phyloP scores from a whole-genome alignment of 2,113 vertebrate genomes.

The Danionella cerebrum region DNA sequence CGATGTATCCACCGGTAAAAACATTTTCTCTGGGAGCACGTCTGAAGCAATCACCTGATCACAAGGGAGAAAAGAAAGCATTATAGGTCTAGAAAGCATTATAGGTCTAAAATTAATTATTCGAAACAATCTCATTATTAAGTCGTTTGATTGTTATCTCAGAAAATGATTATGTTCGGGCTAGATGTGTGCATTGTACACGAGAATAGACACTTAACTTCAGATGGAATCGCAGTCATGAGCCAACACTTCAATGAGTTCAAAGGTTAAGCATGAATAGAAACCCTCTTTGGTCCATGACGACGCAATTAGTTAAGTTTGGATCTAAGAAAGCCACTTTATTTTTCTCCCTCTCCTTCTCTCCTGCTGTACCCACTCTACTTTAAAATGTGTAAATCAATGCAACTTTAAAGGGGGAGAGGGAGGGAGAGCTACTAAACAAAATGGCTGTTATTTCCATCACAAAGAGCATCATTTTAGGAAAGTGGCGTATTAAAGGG shows the following conservation, averaged over 20 bases:
- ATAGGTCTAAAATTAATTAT: conserved; percentile 15
- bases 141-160: conserved; percentile 13
- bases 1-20: conserved; percentile 64
- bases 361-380: conserved; percentile 12
- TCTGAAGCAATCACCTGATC: conserved; percentile 79
- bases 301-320: conserved; percentile 33
- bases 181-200: background rate
- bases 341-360: conserved; percentile 15
- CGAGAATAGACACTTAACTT: conserved; percentile 14
- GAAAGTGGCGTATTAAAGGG: conserved; percentile 74
- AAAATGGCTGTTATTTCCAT: conserved; percentile 66
- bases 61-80: conserved; percentile 15
- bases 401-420: conserved; percentile 13
- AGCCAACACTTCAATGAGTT: conserved; percentile 16
- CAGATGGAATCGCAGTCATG: background rate
- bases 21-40: conserved; percentile 82
- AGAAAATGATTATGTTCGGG: conserved; percentile 7
- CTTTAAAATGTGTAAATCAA: conserved; percentile 39
- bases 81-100: conserved; percentile 12
- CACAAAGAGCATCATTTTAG: conserved; percentile 70
- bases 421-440: conserved; percentile 31
- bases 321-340: conserved; percentile 25
- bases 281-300: conserved; percentile 28
- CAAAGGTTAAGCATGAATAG: conserved; percentile 39
- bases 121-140: conserved; percentile 20